These are phyloP conservation scores for zebrafish (Danio rerio) DNA, from an alignment of 2,113 vertebrate species.

Conservation along the genomic window GRCz12tu NC_133181.1:28870501-28871000, in stretches of 20 bases:
- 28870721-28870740: constrained; percentile 76
- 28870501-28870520: constrained; percentile 56
- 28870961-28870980: constrained; percentile 38
- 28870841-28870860: constrained; percentile 71
- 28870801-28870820: constrained; percentile 76
- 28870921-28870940: constrained; percentile 75
- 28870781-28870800: constrained; percentile 71
- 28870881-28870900: constrained; percentile 68
- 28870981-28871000: constrained; percentile 16
- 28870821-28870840: constrained; percentile 80
- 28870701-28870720: constrained; percentile 80
- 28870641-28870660: constrained; percentile 90
- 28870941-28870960: constrained; percentile 50
- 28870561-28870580: constrained; percentile 66
- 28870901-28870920: constrained; percentile 68
- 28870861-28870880: constrained; percentile 62
- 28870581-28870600: constrained; percentile 56
- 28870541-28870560: constrained; percentile 71
- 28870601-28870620: constrained; percentile 58
- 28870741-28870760: constrained; percentile 84
- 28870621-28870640: constrained; percentile 76
- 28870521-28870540: constrained; percentile 75
- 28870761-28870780: constrained; percentile 87
- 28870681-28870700: constrained; percentile 68
- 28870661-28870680: constrained; percentile 71